Evolutionary conservation across 2,888 invertebrate species (phyloP), one percentile per base, ranked within the genome.

Genomic region (Drosophila villosipedis): DNA sequence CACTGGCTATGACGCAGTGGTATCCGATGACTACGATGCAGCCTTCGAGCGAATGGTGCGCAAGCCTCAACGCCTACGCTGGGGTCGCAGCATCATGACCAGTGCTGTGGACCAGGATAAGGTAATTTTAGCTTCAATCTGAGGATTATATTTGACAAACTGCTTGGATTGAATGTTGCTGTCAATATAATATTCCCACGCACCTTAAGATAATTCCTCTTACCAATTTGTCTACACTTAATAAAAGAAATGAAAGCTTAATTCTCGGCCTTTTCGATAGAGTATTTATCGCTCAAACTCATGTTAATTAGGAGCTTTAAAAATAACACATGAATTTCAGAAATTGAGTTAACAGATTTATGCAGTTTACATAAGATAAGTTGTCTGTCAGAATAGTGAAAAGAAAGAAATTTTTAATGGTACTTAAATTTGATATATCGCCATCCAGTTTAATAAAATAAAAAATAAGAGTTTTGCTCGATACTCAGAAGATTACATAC

Each of bases 1-100:
- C 47, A 28, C 43, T 39, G 57, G 33, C 31, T 76, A 73, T 4
- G 83, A 89, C 1, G 50, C 58, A 19, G 73, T 79, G 14, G 59
- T 83, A 6, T 49, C 64, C 3, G 75, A 73, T 14, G 89, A 89
- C 53, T 80, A 89, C 55, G 90, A 87, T 58, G 58, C 41, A 16
- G 68, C 66, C 31, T 82, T 78, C 35, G 90, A 89, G 47, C 86
- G 91, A n/a, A 76, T 83, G 7, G 78, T 83, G 5, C 90, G 91
- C 14, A 90, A 92, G 53, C 92, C 91, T 2, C 90, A 90, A 41
- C 91, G 92, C 31, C 83, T 92, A 19, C 91, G 91, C 54, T 92
- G 89, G 80, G 91, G 91, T 25, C 91, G 92, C 30, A 92, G 91
- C 63, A 50, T 78, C 7, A n/a, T 52, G 35, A 41, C n/a, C 64